Evolutionary conservation across 2,113 vertebrate genomes (phyloP), one percentile per base, ranked within the genome.

Genomic region (Protobothrops mucrosquamatus): DNA sequence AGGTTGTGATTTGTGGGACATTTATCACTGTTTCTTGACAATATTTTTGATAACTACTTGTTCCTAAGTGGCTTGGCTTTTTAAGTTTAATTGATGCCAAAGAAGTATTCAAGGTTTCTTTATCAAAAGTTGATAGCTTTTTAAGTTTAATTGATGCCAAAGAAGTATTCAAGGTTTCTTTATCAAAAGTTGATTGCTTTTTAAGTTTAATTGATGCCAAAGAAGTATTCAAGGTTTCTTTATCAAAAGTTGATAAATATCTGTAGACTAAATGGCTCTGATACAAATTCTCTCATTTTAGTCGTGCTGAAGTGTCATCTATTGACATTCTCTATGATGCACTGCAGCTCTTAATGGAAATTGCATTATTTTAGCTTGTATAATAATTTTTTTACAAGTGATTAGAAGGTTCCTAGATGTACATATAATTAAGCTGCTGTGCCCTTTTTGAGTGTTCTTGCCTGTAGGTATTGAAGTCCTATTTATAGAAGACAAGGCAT

Each of bases 401-500:
- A 91, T 87, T 91, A 74, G 20, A 88, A 26, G 59, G 51, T 91
- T 91, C 2, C 39, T 55, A 46, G 59, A 81, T 52, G 26, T 74
- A 56, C 29, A 48, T 91, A 88, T 93, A 93, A 93, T 93, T 91
- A 85, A 93, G 88, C 59, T 2, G 88, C 54, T 51, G 11, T 81
- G 59, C 64, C 52, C 89, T 91, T 88, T 93, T 51, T 81, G 61
- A 88, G 26, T 91, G 39, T 91, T 91, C 92, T 91, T 91, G 59
- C 59, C 61, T 87, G 39, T 43, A 91, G 85, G 39, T 51, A 81
- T 48, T 88, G 20, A 51, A 57, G 89, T 91, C 92, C 92, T 55
- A 23, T 88, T 26, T 92, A 20, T 88, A 85, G 92, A 88, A 39
- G 91, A 34, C 8, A 64, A 91, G 59, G 12, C 20, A 88, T 91